A percentile compares a stretch with the other conserved stretches of the same genome.
Evolutionary conservation across 2,888 invertebrate species (phyloP).

Genomic region (Drosophila maculinotata): DNA sequence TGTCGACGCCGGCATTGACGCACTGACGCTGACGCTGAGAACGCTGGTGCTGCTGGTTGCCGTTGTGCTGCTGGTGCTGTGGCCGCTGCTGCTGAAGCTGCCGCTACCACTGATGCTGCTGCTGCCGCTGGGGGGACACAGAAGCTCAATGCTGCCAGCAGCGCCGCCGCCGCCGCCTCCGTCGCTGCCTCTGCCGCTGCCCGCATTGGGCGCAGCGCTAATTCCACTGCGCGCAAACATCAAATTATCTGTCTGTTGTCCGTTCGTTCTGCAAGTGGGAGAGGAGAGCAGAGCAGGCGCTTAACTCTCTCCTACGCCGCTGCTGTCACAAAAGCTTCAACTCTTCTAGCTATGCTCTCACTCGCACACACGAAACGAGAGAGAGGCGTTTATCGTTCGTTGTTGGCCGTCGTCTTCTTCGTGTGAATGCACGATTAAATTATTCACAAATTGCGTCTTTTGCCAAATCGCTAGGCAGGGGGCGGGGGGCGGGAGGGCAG

Average conservation of each 20-base stretch:
- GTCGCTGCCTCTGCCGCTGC: constrained; percentile 18
- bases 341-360: constrained; percentile 40
- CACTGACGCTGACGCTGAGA: constrained; percentile 53
- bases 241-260: constrained; percentile 18
- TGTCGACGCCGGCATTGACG: constrained; percentile 44
- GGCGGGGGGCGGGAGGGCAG: neutral
- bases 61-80: constrained; percentile 53
- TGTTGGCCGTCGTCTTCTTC: constrained; percentile 17
- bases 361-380: constrained; percentile 2
- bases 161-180: constrained; percentile 23
- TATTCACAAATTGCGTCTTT: constrained; percentile 78
- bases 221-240: constrained; percentile 65
- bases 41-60: constrained; percentile 61
- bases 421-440: constrained; percentile 78
- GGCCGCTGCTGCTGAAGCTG: constrained; percentile 64
- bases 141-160: constrained; percentile 63
- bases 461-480: constrained; percentile 26
- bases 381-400: constrained; percentile 10
- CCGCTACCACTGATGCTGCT: constrained; percentile 65
- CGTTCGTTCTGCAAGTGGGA: constrained; percentile 13
- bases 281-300: constrained; percentile 1
- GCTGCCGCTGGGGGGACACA: constrained; percentile 70
- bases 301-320: constrained; percentile 2
- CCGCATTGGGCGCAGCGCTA: constrained; percentile 46
- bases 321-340: constrained; percentile 34